A percentile compares a stretch with the other conserved stretches of the same genome.
Evolutionary conservation across 2,888 invertebrate genomes (phyloP).

Genomic region (Heliconius sara): DNA sequence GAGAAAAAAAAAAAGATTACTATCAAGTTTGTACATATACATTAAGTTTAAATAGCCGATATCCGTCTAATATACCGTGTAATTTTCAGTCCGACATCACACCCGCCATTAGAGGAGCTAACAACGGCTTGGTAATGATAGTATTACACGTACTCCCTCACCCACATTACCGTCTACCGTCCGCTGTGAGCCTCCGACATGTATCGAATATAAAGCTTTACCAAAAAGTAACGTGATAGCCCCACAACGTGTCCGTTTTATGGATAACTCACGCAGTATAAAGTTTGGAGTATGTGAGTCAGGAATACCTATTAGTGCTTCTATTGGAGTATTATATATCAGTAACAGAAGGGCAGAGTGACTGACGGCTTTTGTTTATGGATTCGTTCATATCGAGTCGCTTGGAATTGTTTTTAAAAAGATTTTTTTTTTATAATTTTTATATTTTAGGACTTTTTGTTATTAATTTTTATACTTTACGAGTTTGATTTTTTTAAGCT

Average conservation of each 20-base stretch:
- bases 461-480: neutral
- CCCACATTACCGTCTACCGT: neutral
- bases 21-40: conserved; percentile 1
- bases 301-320: conserved; percentile 16
- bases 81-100: conserved; percentile 12
- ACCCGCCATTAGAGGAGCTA: conserved; percentile 13
- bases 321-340: conserved; percentile 8
- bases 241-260: neutral
- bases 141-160: conserved; percentile 11
- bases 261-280: conserved; percentile 3
- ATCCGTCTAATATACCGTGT: neutral
- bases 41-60: neutral
- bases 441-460: neutral
- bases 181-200: neutral
- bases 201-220: conserved; percentile 35
- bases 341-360: neutral
- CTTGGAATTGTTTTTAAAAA: neutral
- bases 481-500: too few relatives aligned
- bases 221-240: conserved; percentile 24
- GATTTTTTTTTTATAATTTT: neutral
- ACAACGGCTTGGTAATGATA: conserved; percentile 18
- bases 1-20: neutral
- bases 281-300: neutral
- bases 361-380: neutral
- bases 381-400: neutral